These are phyloP conservation scores for Pristionchus maxplancki DNA, from an alignment of 2,888 invertebrate genomes.

Conservation along the genomic window DNA sequence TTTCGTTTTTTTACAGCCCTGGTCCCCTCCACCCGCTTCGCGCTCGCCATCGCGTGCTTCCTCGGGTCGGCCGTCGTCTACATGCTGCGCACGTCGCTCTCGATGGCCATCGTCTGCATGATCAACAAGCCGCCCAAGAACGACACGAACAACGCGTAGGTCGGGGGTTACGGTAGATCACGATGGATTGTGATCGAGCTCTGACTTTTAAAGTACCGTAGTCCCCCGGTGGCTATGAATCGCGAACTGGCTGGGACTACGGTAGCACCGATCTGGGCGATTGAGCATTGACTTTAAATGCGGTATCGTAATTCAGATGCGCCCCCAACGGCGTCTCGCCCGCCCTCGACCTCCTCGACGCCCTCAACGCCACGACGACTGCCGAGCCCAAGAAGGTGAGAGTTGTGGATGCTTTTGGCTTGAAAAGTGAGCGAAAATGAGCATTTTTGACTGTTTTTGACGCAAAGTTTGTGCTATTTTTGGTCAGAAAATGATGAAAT, in stretches of 20 bases:
- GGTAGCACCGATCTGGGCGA: neutral
- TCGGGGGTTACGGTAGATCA: conserved; percentile 32
- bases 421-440: too few species aligned
- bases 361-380: neutral
- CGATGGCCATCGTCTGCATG: conserved; percentile 95
- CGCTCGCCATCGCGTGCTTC: conserved; percentile 89
- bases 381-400: neutral
- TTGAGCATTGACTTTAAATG: neutral
- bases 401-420: neutral
- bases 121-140: conserved; percentile 79
- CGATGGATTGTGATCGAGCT: neutral
- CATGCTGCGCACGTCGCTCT: conserved; percentile 91
- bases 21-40: conserved; percentile 75
- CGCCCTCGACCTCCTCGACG: neutral
- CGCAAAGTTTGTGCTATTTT: too few species aligned
- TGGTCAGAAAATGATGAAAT: too few species aligned
- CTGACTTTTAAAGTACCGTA: neutral
- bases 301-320: neutral
- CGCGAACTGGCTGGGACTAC: neutral
- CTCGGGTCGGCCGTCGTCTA: conserved; percentile 91
- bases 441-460: neutral
- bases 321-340: conserved; percentile 8
- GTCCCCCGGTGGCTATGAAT: neutral
- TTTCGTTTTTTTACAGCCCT: conserved; percentile 66
- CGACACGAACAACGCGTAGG: conserved; percentile 51